phyloP scores from a whole-genome alignment of 37 sponge, comb jelly and placozoan genomes.

The Mnemiopsis leidyi region DNA sequence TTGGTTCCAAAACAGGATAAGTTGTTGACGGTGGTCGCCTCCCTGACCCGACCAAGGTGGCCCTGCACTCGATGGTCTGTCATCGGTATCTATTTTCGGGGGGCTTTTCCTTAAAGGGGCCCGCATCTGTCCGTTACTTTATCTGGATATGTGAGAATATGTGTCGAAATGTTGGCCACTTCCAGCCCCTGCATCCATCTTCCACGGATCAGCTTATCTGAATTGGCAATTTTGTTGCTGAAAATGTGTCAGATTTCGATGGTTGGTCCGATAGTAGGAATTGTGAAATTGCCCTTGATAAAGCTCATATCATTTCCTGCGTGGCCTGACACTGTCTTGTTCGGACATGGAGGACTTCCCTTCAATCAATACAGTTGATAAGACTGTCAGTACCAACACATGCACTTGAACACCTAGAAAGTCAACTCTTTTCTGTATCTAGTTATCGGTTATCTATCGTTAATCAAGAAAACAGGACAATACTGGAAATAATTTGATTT shows the following conservation, averaged over 20 bases:
- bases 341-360: background rate
- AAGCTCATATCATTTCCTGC: background rate
- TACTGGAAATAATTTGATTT: no score
- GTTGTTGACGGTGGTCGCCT: background rate
- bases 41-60: background rate
- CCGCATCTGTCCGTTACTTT: background rate
- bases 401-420: background rate
- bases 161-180: background rate
- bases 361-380: background rate
- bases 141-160: background rate
- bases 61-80: background rate
- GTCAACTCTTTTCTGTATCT: background rate
- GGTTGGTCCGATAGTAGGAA: background rate
- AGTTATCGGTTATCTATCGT: background rate
- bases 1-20: background rate
- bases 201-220: background rate
- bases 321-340: background rate
- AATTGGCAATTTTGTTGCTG: background rate
- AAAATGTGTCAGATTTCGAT: background rate
- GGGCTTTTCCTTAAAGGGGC: background rate
- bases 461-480: background rate
- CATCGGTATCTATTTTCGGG: background rate
- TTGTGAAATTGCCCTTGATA: background rate
- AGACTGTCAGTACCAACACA: background rate
- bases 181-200: background rate